These are phyloP conservation scores for Zeuzera pyrina DNA, from an alignment of 2,888 invertebrate species.

Conservation along the genomic window DNA sequence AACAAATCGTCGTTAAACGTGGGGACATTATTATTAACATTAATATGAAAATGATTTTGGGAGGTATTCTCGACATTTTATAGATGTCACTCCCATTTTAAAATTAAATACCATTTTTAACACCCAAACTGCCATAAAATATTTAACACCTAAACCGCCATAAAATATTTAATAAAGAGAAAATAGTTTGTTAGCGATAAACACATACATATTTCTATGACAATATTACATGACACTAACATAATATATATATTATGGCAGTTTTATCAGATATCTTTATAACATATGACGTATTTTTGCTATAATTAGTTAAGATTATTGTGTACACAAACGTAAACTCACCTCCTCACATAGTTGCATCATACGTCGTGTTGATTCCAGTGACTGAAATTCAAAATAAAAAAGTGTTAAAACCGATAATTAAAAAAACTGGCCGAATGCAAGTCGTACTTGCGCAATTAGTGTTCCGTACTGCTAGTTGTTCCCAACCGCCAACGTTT, in stretches of 20 bases:
- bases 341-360: constrained; percentile 94
- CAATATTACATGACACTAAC: neutral
- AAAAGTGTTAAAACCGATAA: too few relatives aligned
- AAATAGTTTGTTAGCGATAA: too few relatives aligned
- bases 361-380: constrained; percentile 95
- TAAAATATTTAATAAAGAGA: too few relatives aligned
- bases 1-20: constrained; percentile 11
- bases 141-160: constrained; percentile 10
- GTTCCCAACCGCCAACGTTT: too few relatives aligned
- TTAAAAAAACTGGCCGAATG: too few relatives aligned
- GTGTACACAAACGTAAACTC: constrained; percentile 39
- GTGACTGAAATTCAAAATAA: constrained; percentile 91
- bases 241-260: neutral
- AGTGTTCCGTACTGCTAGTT: too few relatives aligned
- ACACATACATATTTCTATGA: neutral
- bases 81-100: constrained; percentile 23
- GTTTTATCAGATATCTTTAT: neutral
- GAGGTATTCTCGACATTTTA: constrained; percentile 45
- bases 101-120: constrained; percentile 3
- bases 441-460: too few relatives aligned
- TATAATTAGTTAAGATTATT: too few relatives aligned
- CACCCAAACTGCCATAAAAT: constrained; percentile 11
- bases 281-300: neutral
- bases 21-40: constrained; percentile 12
- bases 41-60: constrained; percentile 19